Percentiles rank a stretch among this genome's conserved stretches.
These are phyloP conservation scores for Gobio occitaniae DNA, from an alignment of 2,797 vertebrate species.

Conservation along the genomic window DNA sequence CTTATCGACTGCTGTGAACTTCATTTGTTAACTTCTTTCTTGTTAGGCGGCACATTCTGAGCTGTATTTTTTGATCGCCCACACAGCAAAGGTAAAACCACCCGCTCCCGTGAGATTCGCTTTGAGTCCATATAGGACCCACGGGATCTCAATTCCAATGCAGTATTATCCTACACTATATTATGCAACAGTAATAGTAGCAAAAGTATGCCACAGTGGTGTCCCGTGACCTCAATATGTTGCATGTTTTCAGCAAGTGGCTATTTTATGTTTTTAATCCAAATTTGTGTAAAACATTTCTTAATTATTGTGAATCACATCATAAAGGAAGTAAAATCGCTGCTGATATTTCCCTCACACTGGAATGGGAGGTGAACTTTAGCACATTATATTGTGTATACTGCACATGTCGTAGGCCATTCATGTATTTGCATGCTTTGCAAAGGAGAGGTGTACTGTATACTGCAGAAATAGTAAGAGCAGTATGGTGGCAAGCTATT, in stretches of 20 bases:
- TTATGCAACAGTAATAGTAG: not conserved
- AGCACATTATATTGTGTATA: not conserved
- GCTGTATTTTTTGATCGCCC: too few species aligned
- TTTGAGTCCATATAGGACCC: too few species aligned
- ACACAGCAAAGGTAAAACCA: not conserved
- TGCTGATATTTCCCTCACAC: not conserved
- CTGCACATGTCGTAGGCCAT: not conserved
- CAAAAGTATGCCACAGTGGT: not conserved
- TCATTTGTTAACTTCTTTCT: not conserved
- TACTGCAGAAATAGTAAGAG: not conserved
- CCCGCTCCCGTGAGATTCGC: not conserved
- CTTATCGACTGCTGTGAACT: too few species aligned
- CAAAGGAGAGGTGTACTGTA: not conserved
- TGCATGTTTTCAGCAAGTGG: not conserved
- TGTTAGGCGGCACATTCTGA: not conserved
- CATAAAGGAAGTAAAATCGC: not conserved
- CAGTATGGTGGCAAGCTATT: not conserved
- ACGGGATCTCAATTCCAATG: not conserved
- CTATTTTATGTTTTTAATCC: not conserved
- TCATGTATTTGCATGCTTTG: not conserved
- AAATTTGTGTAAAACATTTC: not conserved
- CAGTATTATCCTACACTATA: not conserved
- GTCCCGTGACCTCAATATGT: too few species aligned
- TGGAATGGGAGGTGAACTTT: not conserved
- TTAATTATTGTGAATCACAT: not conserved